phyloP scores from a whole-genome alignment of 2,113 vertebrate genomes.

The Mesembrinibis cayennensis region DNA sequence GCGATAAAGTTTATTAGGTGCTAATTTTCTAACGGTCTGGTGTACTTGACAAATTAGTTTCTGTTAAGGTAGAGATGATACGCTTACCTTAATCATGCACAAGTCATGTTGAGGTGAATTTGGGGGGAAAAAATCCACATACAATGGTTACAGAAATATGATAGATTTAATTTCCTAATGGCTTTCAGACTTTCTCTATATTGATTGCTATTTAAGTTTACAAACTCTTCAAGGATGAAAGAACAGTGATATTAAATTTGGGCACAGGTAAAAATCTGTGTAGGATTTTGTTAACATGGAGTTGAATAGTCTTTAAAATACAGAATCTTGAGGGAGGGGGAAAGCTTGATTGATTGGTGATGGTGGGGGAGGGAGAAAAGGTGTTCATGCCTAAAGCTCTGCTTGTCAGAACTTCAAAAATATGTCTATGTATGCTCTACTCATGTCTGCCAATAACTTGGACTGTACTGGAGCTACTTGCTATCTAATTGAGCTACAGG shows the following conservation, averaged over 20 bases:
- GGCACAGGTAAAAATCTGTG: background rate
- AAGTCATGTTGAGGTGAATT: background rate
- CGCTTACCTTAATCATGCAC: background rate
- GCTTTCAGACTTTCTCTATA: background rate
- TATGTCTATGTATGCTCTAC: background rate
- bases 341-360: background rate
- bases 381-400: background rate
- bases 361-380: background rate
- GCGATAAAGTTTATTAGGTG: background rate
- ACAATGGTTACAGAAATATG: background rate
- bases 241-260: background rate
- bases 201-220: background rate
- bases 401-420: background rate
- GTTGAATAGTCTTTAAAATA: background rate
- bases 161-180: background rate
- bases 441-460: background rate
- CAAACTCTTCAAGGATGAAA: background rate
- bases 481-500: background rate
- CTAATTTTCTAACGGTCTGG: background rate
- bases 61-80: background rate
- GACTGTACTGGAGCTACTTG: background rate
- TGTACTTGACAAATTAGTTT: background rate
- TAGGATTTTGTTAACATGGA: background rate
- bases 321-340: background rate
- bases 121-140: background rate